phyloP scores from a whole-genome alignment of 2,888 invertebrate genomes.

The Drosophila anceps region DNA sequence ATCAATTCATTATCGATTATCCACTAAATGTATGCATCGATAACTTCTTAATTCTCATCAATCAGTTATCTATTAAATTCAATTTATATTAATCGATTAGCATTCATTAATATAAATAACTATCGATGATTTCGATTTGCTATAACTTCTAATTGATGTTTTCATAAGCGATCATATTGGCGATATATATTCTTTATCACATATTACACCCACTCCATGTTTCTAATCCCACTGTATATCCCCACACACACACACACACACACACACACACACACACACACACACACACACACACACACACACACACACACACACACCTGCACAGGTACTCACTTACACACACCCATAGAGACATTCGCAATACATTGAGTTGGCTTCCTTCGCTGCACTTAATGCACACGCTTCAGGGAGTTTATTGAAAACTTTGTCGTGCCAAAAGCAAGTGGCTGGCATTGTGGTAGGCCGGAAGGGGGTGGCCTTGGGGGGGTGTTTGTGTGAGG shows the following conservation, averaged over 20 bases:
- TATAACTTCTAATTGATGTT: background rate
- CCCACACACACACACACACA: constrained; percentile 19
- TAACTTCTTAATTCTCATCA: background rate
- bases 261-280: constrained; percentile 6
- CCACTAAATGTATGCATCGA: background rate
- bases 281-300: background rate
- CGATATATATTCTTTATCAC: background rate
- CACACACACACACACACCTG: too few relatives aligned
- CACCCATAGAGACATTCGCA: constrained; percentile 26
- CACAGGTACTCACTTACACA: constrained; percentile 5
- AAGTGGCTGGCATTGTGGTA: constrained; percentile 52
- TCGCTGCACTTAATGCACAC: constrained; percentile 81
- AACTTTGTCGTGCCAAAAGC: constrained; percentile 79
- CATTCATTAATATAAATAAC: too few relatives aligned
- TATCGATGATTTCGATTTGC: background rate
- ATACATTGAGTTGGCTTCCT: constrained; percentile 66
- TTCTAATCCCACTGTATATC: constrained; percentile 47
- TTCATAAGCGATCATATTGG: too few relatives aligned
- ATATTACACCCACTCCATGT: background rate
- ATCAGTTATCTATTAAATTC: background rate
- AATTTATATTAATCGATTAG: too few relatives aligned
- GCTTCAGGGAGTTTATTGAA: constrained; percentile 83
- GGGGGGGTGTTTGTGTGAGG: background rate
- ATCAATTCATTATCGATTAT: background rate
- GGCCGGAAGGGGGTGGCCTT: constrained; percentile 12